A percentile compares a stretch with the other conserved stretches of the same genome.
Evolutionary conservation across 2,888 invertebrate genomes (phyloP).

Genomic region (Deilephila elpenor): DNA sequence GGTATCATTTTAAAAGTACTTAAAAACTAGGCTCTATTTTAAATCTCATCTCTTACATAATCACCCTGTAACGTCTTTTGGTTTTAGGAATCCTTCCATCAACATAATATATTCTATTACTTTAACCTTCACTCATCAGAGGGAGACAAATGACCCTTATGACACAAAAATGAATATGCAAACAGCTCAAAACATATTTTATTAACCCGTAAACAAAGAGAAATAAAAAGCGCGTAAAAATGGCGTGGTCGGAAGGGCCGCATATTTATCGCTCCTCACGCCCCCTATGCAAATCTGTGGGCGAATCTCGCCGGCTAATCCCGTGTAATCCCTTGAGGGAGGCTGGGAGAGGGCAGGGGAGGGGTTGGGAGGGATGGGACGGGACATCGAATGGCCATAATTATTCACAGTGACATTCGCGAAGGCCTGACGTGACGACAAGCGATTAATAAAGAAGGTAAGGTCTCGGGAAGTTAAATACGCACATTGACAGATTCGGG

Average conservation of each 20-base stretch:
- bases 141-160: not conserved
- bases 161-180: constrained; percentile 17
- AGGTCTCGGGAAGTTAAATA: not conserved
- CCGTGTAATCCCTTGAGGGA: constrained; percentile 25
- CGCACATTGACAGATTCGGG: not conserved
- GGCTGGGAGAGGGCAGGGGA: not conserved
- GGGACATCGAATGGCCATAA: constrained; percentile 20
- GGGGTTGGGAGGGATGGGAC: not conserved
- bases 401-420: constrained; percentile 31
- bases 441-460: constrained; percentile 29
- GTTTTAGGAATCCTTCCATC: not conserved
- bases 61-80: too few species aligned
- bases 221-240: constrained; percentile 29
- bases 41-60: too few species aligned
- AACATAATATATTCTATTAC: not conserved
- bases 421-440: constrained; percentile 23
- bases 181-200: constrained; percentile 36
- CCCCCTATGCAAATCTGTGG: constrained; percentile 25
- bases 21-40: too few species aligned
- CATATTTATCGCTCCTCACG: constrained; percentile 19
- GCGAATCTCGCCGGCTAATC: constrained; percentile 21
- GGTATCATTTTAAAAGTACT: too few species aligned
- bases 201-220: constrained; percentile 34
- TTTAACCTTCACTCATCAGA: not conserved
- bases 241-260: not conserved